These are phyloP conservation scores for Ephestia elutella DNA, from an alignment of 1,140 invertebrate species.

Conservation along the genomic window DNA sequence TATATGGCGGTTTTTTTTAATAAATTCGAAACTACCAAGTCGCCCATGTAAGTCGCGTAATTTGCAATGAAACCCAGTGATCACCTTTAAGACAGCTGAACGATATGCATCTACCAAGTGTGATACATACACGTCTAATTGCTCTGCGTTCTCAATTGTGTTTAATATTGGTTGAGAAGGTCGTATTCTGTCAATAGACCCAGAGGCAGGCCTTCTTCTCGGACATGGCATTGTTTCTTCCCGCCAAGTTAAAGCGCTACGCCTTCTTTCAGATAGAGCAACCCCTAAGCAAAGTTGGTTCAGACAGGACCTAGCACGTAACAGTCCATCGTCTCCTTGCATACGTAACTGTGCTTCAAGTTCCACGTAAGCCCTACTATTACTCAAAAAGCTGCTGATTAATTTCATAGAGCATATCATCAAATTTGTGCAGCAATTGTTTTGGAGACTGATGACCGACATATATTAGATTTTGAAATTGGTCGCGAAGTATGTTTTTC, in stretches of 20 bases:
- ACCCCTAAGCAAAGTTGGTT: slow-evolving; percentile 43
- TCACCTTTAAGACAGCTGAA: slow-evolving; percentile 31
- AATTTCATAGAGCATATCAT: slow-evolving; percentile 49
- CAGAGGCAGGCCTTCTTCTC: slow-evolving; percentile 22
- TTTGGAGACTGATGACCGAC: slow-evolving; percentile 42
- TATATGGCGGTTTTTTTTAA: slow-evolving; percentile 14
- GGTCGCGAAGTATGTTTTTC: slow-evolving; percentile 33
- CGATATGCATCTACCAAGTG: slow-evolving; percentile 38
- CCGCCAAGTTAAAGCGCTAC: slow-evolving; percentile 26
- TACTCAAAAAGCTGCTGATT: slow-evolving; percentile 60
- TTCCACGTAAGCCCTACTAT: slow-evolving; percentile 43
- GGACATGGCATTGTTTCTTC: slow-evolving; percentile 12
- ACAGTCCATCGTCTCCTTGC: slow-evolving; percentile 38
- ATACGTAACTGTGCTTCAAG: slow-evolving; percentile 39
- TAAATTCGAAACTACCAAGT: slow-evolving; percentile 22
- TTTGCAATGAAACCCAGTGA: slow-evolving; percentile 30
- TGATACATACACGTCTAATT: slow-evolving; percentile 31
- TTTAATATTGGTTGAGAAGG: slow-evolving; percentile 10
- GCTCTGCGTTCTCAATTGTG: slow-evolving; percentile 22
- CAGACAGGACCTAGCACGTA: slow-evolving; percentile 31
- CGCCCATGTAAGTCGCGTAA: slow-evolving; percentile 34
- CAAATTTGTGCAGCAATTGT: slow-evolving; percentile 50
- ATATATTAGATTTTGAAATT: slow-evolving; percentile 41
- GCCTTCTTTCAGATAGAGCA: slow-evolving; percentile 8
- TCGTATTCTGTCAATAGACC: slow-evolving; percentile 12